Evolutionary conservation across 2,113 vertebrate genomes (phyloP).

Genomic region (Antechinus flavipes): DNA sequence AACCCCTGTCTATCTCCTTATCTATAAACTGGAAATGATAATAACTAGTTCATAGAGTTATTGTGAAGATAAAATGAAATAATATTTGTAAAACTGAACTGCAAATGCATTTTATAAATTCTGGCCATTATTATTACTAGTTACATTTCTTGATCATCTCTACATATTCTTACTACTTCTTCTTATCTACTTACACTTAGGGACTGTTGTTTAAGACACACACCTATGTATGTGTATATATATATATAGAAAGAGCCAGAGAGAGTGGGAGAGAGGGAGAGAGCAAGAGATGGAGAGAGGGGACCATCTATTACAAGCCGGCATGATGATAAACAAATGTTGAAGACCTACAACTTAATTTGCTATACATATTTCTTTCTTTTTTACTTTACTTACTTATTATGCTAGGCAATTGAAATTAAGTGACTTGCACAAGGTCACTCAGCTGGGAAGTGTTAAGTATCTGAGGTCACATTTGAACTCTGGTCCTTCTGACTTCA

Average conservation of each 20-base stretch:
- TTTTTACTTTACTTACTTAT: too few relatives aligned
- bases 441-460: too few relatives aligned
- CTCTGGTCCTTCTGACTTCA: too few relatives aligned
- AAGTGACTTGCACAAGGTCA: too few relatives aligned
- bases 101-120: not conserved
- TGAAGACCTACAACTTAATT: not conserved
- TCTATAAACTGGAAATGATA: not conserved
- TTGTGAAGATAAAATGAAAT: not conserved
- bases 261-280: too few relatives aligned
- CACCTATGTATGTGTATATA: not conserved
- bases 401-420: too few relatives aligned
- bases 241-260: not conserved
- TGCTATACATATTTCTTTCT: conserved; percentile 19
- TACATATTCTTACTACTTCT: not conserved
- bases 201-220: not conserved
- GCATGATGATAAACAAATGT: not conserved
- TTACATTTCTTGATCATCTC: not conserved
- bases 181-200: not conserved
- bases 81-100: not conserved
- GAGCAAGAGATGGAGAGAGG: too few relatives aligned
- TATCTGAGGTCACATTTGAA: too few relatives aligned
- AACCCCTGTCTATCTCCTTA: not conserved
- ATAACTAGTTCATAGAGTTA: not conserved
- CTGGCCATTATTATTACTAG: not conserved
- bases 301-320: conserved; percentile 10